Evolutionary conservation across 2,113 vertebrate genomes (phyloP).

Genomic region (Halichoeres trimaculatus): DNA sequence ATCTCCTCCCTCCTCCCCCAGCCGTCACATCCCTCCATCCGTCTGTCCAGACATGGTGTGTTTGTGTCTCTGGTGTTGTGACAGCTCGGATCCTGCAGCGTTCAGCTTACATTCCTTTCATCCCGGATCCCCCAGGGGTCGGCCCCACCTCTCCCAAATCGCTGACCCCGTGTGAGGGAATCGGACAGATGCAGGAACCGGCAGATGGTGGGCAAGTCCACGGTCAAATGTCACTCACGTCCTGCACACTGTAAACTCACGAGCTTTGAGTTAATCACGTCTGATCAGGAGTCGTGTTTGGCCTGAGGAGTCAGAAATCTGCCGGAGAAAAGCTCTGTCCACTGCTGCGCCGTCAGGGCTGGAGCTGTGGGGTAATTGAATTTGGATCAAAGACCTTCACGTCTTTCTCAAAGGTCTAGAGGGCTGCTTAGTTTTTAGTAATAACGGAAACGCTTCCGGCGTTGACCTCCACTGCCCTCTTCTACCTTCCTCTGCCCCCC

Average conservation of each 20-base stretch:
- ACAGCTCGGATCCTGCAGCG: constrained; percentile 69
- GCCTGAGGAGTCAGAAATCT: constrained; percentile 25
- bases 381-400: constrained; percentile 75
- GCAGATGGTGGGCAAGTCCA: constrained; percentile 57
- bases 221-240: constrained; percentile 33
- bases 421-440: constrained; percentile 74
- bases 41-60: constrained; percentile 26
- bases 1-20: constrained; percentile 1
- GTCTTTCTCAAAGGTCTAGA: constrained; percentile 61
- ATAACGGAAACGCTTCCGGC: constrained; percentile 75
- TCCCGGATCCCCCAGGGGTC: constrained; percentile 52
- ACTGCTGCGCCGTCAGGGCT: constrained; percentile 19
- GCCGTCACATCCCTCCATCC: constrained; percentile 1
- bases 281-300: background rate
- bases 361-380: constrained; percentile 61
- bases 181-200: constrained; percentile 63
- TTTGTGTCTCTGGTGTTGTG: constrained; percentile 72
- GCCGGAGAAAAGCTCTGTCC: constrained; percentile 10
- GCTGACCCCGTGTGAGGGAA: constrained; percentile 53
- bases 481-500: constrained; percentile 19
- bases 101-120: constrained; percentile 74
- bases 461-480: constrained; percentile 55
- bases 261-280: constrained; percentile 6
- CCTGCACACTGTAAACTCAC: constrained; percentile 22
- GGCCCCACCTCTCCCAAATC: constrained; percentile 42